Conservation (phyloP, 2,113 vertebrate genomes). For the Mesembrinibis cayennensis region DNA sequence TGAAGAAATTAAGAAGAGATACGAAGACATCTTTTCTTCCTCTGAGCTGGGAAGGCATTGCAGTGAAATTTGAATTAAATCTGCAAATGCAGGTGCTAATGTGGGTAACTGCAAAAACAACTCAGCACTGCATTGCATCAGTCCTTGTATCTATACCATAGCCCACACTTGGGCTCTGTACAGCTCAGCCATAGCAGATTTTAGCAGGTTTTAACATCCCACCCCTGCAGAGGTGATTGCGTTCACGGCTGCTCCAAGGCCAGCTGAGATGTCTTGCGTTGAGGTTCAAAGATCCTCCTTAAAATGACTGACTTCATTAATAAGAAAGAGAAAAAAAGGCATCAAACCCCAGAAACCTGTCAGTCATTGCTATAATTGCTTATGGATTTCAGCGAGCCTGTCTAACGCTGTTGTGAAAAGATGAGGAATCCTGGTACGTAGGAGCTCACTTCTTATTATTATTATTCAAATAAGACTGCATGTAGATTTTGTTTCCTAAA, state of each 20-base stretch:
- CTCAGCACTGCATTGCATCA: background rate
- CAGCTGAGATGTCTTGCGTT: background rate
- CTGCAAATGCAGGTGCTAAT: background rate
- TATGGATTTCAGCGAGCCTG: background rate
- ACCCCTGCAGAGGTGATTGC: background rate
- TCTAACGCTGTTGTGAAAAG: background rate
- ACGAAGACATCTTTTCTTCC: background rate
- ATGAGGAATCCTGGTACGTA: background rate
- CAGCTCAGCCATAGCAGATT: background rate
- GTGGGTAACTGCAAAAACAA: background rate
- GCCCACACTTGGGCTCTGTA: background rate
- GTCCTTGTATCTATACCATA: fast-evolving
- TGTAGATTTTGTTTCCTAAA: background rate
- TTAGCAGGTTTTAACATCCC: background rate
- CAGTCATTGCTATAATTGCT: background rate
- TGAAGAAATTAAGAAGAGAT: background rate
- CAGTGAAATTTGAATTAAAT: background rate
- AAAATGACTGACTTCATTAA: background rate
- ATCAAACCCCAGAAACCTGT: background rate
- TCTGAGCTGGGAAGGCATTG: background rate
- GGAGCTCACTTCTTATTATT: background rate
- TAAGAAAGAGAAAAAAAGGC: background rate
- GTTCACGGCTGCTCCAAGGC: fast-evolving
- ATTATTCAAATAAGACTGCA: background rate
- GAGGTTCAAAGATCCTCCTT: background rate